These are phyloP conservation scores for Scaptomyza flava DNA, from an alignment of 2,888 invertebrate species.

Conservation along the genomic window DNA sequence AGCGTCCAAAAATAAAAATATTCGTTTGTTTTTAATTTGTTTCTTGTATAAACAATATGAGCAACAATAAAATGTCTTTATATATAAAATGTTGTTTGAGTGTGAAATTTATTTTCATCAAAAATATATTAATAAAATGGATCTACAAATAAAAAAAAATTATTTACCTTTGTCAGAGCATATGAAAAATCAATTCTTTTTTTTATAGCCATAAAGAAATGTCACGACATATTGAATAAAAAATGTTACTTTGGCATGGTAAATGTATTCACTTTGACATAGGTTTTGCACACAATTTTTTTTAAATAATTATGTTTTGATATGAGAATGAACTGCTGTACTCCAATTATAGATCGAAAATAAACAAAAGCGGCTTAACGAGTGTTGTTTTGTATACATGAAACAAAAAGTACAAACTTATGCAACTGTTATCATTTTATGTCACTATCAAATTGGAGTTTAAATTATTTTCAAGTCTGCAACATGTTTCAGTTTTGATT, in stretches of 20 bases:
- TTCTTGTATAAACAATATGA: background rate
- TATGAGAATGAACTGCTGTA: slow-evolving; percentile 9
- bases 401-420: background rate
- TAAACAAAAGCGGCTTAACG: slow-evolving; percentile 24
- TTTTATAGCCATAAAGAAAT: background rate
- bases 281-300: background rate
- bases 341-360: slow-evolving; percentile 32
- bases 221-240: background rate
- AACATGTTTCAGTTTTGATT: background rate
- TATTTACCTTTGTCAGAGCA: background rate
- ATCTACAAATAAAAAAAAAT: background rate
- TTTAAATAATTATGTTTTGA: slow-evolving; percentile 14
- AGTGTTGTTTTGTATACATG: background rate
- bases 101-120: background rate
- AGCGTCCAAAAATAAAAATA: no score
- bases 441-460: background rate
- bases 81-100: background rate
- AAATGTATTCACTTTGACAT: background rate
- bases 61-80: background rate
- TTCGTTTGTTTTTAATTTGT: no score
- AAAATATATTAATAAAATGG: background rate
- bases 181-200: slow-evolving; percentile 6
- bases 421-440: background rate
- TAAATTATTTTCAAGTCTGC: background rate
- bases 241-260: background rate